phyloP scores from a whole-genome alignment of 1,140 invertebrate genomes.

The Cherax quadricarinatus region DNA sequence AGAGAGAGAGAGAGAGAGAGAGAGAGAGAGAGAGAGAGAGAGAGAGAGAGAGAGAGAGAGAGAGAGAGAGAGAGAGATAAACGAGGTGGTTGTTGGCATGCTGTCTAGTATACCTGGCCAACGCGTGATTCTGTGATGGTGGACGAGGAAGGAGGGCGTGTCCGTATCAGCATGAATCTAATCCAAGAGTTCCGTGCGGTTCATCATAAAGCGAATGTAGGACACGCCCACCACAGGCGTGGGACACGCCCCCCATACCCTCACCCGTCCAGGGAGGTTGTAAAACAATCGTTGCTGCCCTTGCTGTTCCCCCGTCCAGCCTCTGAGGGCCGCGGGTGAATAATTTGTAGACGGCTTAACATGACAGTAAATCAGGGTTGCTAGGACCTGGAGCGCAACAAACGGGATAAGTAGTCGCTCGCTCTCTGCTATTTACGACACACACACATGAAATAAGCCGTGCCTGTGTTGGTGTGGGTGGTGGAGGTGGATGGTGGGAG shows the following conservation, averaged over 20 bases:
- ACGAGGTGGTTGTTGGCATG: not conserved
- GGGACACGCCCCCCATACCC: slow-evolving; percentile 4
- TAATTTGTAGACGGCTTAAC: slow-evolving; percentile 63
- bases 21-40: slow-evolving; percentile 7
- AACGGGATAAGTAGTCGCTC: slow-evolving; percentile 49
- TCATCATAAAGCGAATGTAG: slow-evolving; percentile 6
- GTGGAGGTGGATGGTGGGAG: not conserved
- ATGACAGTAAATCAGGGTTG: slow-evolving; percentile 61
- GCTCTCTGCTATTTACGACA: slow-evolving; percentile 26
- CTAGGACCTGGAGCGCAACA: slow-evolving; percentile 23
- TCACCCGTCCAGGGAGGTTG: not conserved
- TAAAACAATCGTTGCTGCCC: slow-evolving; percentile 23
- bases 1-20: slow-evolving; percentile 17
- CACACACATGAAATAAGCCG: slow-evolving; percentile 45
- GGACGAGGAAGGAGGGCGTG: not conserved
- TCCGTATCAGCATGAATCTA: not conserved
- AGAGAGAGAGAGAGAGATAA: slow-evolving; percentile 13
- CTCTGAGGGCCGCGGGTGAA: slow-evolving; percentile 30
- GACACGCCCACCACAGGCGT: not conserved
- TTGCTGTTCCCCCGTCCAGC: not conserved
- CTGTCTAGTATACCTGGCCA: not conserved
- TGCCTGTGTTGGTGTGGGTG: slow-evolving; percentile 2
- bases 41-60: slow-evolving; percentile 21
- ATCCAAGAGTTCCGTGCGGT: not conserved
- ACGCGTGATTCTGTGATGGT: not conserved